Evolutionary conservation across 1,140 invertebrate genomes (phyloP).

Genomic region (Drosophila ambigua): DNA sequence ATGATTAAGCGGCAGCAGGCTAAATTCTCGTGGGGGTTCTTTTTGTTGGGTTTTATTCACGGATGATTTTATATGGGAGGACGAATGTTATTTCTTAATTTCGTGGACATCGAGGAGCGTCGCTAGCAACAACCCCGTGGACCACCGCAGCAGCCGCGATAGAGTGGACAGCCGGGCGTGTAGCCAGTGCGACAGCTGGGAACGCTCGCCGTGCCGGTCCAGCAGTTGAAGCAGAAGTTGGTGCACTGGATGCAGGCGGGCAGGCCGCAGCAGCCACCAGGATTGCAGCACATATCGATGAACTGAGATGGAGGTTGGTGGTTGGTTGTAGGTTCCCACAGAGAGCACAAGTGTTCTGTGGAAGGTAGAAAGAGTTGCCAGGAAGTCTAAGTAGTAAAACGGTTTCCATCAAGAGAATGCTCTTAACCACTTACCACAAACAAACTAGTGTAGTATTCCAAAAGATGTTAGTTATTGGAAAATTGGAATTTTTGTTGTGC

Average conservation of each 20-base stretch:
- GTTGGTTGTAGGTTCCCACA: conserved; percentile 1
- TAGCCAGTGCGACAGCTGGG: conserved; percentile 34
- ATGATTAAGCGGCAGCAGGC: no score
- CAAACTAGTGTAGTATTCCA: conserved; percentile 20
- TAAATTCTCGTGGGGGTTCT: no score
- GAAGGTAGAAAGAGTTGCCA: neutral
- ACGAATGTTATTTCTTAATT: no score
- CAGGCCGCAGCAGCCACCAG: conserved; percentile 60
- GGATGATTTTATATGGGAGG: no score
- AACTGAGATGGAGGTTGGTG: neutral
- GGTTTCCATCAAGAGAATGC: no score
- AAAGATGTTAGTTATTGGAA: conserved; percentile 22
- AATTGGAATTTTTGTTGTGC: conserved; percentile 36
- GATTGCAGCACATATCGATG: conserved; percentile 57
- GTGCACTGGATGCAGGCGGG: conserved; percentile 59
- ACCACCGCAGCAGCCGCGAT: conserved; percentile 45
- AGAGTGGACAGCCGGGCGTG: conserved; percentile 38
- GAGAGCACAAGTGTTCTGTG: neutral
- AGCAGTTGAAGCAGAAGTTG: conserved; percentile 67
- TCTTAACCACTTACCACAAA: conserved; percentile 28
- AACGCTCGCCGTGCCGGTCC: conserved; percentile 47
- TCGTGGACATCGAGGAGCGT: no score
- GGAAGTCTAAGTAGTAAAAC: neutral
- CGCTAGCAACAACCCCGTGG: conserved; percentile 38
- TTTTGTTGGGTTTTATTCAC: no score